Percentiles rank a stretch among this genome's conserved stretches.
Conservation (phyloP, 1,140 invertebrate genomes). For the Ostrea edulis region DNA sequence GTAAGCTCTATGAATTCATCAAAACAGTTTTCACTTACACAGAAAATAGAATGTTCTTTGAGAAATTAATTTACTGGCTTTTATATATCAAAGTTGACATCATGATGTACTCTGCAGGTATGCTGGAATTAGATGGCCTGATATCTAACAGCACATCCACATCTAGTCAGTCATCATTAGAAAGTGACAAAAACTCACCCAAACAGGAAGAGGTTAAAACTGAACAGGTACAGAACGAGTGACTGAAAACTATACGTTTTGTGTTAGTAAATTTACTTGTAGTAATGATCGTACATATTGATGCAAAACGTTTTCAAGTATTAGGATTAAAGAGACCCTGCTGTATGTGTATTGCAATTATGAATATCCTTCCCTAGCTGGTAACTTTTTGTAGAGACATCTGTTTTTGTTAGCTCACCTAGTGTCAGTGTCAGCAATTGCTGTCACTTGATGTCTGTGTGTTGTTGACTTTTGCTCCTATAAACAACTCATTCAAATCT, state of each 20-base stretch:
- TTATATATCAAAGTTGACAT: neutral
- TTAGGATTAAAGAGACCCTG: too few species aligned
- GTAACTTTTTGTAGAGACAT: too few species aligned
- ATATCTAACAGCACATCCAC: slow-evolving; percentile 16
- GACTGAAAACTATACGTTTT: neutral
- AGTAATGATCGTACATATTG: neutral
- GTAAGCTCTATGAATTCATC: slow-evolving; percentile 38
- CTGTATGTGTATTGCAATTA: too few species aligned
- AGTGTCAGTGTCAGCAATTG: too few species aligned
- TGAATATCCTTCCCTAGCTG: too few species aligned
- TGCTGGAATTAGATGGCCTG: slow-evolving; percentile 46
- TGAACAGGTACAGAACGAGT: neutral
- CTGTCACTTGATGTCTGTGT: too few species aligned
- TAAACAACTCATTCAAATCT: too few species aligned
- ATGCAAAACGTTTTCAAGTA: too few species aligned
- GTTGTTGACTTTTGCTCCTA: too few species aligned
- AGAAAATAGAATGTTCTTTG: too few species aligned
- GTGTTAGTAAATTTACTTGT: neutral
- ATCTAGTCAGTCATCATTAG: slow-evolving; percentile 29
- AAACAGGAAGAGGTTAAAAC: neutral
- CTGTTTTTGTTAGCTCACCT: too few species aligned
- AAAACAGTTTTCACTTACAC: too few species aligned
- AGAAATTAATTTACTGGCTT: neutral
- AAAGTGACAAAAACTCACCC: slow-evolving; percentile 31
- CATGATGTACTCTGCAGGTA: slow-evolving; percentile 5